phyloP scores from a whole-genome alignment of 2,888 invertebrate genomes.

The Synergus japonicus region DNA sequence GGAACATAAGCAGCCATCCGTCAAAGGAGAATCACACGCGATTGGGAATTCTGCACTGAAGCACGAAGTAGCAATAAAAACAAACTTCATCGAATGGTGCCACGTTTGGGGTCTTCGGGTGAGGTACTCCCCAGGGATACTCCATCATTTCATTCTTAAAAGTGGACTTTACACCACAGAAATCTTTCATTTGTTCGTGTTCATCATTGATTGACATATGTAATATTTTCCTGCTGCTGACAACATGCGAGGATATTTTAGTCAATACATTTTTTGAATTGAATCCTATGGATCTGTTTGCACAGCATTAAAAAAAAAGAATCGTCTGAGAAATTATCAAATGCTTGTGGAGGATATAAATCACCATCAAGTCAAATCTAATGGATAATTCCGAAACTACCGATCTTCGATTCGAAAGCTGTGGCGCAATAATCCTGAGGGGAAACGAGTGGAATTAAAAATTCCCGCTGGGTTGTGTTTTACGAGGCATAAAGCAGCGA shows the following conservation, averaged over 20 bases:
- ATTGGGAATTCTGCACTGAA: slow-evolving; percentile 45
- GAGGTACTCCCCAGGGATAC: slow-evolving; percentile 33
- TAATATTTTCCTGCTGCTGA: background rate
- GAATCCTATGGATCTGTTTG: no score
- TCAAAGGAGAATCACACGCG: slow-evolving; percentile 60
- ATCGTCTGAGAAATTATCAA: background rate
- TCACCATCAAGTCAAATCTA: slow-evolving; percentile 7
- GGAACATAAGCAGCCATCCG: slow-evolving; percentile 54
- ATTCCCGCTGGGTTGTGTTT: slow-evolving; percentile 42
- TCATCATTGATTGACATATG: background rate
- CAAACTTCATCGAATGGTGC: slow-evolving; percentile 58
- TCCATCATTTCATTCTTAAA: slow-evolving; percentile 13
- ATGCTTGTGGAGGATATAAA: background rate
- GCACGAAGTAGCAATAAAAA: slow-evolving; percentile 62
- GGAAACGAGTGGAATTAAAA: slow-evolving; percentile 32
- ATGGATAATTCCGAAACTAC: slow-evolving; percentile 16
- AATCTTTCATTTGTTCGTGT: background rate
- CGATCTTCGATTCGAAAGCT: slow-evolving; percentile 11
- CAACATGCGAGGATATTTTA: background rate
- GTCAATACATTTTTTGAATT: no score
- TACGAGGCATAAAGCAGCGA: slow-evolving; percentile 39
- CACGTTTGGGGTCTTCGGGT: slow-evolving; percentile 27
- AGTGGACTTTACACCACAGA: background rate
- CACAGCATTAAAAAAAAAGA: background rate
- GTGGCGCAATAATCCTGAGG: slow-evolving; percentile 23